Percentiles rank a stretch among this genome's conserved stretches.
phyloP scores from a whole-genome alignment of 37 sponge, comb jelly and placozoan genomes.

The Hormiphora californensis region DNA sequence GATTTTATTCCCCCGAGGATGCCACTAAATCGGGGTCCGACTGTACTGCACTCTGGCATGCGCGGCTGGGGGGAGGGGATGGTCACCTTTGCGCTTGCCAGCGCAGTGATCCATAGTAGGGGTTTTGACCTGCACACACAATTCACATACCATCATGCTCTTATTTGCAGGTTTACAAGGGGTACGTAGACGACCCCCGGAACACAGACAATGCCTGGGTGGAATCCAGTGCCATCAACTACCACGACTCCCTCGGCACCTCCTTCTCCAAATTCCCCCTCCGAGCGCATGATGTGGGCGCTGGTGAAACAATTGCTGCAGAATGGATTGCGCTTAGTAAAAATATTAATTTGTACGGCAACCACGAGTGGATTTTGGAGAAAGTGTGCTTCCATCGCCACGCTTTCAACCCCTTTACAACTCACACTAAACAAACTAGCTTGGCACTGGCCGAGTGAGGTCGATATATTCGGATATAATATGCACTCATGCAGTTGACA shows the following conservation, averaged over 20 bases:
- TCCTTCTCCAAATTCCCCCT: conserved; percentile 48
- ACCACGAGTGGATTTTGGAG: conserved; percentile 54
- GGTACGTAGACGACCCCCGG: conserved; percentile 48
- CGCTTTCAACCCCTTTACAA: conserved; percentile 44
- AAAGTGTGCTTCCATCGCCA: conserved; percentile 49
- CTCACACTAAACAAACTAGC: too few species aligned
- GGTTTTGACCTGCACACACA: too few species aligned
- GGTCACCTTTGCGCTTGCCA: too few species aligned
- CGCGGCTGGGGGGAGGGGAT: too few species aligned
- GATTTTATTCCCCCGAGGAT: too few species aligned
- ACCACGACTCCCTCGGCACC: conserved; percentile 46
- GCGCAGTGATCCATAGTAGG: too few species aligned
- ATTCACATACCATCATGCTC: too few species aligned
- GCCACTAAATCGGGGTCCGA: too few species aligned
- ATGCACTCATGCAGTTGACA: too few species aligned
- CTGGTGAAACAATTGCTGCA: neutral
- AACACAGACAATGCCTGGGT: conserved; percentile 53
- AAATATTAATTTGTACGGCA: conserved; percentile 30
- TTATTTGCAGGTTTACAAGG: conserved; percentile 49
- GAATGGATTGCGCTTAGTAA: conserved; percentile 17
- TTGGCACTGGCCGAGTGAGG: too few species aligned
- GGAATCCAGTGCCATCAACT: conserved; percentile 28
- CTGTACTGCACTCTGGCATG: too few species aligned
- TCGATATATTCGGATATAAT: too few species aligned
- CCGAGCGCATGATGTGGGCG: neutral